Evolutionary conservation across 1,140 invertebrate genomes (phyloP).

Genomic region (Alviniconcha marisindica): DNA sequence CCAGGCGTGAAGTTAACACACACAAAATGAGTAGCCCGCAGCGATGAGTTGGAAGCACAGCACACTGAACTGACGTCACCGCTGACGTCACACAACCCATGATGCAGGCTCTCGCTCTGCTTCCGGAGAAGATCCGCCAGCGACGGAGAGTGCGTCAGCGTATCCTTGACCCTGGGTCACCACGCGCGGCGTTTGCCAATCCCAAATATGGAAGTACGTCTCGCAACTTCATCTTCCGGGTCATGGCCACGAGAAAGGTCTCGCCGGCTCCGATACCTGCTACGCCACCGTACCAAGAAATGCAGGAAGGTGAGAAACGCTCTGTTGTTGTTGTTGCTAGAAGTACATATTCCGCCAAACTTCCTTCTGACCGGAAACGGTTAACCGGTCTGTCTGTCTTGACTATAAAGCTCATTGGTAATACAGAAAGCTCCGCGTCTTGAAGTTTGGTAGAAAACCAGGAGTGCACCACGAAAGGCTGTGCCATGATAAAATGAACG

Average conservation of each 20-base stretch:
- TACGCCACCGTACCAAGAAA: not conserved
- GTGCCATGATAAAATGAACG: not conserved
- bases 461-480: too few species aligned
- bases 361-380: too few species aligned
- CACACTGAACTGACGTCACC: not conserved
- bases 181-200: conserved; percentile 36
- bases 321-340: not conserved
- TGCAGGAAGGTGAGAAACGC: not conserved
- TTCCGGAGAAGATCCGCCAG: conserved; percentile 39
- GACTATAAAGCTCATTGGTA: too few species aligned
- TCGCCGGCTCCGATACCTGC: not conserved
- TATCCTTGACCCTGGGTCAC: conserved; percentile 36
- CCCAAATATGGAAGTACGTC: conserved; percentile 45
- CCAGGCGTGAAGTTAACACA: not conserved
- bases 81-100: conserved; percentile 12
- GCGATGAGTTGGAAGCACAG: not conserved
- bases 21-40: not conserved
- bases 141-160: conserved; percentile 28
- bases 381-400: too few species aligned
- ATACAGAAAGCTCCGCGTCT: too few species aligned
- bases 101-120: conserved; percentile 38
- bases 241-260: conserved; percentile 28
- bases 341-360: too few species aligned
- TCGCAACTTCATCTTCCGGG: conserved; percentile 36
- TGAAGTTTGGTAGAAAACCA: too few species aligned